Conservation (phyloP, 2,113 vertebrate species). For the Lichenostomus cassidix region DNA sequence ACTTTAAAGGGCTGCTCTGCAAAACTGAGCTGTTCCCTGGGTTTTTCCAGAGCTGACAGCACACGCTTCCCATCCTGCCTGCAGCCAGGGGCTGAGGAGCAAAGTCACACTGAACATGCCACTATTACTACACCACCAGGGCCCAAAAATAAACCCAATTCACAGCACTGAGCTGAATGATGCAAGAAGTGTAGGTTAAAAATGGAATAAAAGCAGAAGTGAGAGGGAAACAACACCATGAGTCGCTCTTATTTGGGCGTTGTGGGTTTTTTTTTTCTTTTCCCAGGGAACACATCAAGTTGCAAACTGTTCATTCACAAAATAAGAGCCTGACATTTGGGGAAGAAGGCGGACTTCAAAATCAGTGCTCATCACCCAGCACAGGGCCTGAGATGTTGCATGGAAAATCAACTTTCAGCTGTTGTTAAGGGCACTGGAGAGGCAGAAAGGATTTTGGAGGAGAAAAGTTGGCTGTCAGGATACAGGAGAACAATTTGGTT, state of each 20-base stretch:
- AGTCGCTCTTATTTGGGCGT: not conserved
- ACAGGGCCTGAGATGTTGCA: not conserved
- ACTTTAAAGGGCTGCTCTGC: not conserved
- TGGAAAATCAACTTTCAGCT: not conserved
- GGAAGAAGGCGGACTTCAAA: not conserved
- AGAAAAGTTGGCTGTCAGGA: not conserved
- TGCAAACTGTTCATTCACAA: constrained; percentile 43
- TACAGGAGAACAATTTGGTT: not conserved
- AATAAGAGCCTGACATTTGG: constrained; percentile 1
- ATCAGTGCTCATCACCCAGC: not conserved
- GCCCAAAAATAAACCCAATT: not conserved
- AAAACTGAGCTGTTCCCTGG: not conserved
- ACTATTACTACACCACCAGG: not conserved
- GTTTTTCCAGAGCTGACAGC: not conserved
- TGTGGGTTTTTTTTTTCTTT: not conserved
- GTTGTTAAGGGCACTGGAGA: not conserved
- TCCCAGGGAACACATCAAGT: not conserved
- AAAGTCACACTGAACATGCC: not conserved
- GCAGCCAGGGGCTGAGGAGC: not conserved
- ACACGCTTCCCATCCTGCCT: not conserved
- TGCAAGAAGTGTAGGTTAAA: not conserved
- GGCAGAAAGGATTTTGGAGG: not conserved
- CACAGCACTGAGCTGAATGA: not conserved
- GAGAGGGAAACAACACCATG: not conserved
- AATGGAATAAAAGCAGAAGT: not conserved